Conservation (phyloP, 2,888 invertebrate species). For the Melipona bicolor region DNA sequence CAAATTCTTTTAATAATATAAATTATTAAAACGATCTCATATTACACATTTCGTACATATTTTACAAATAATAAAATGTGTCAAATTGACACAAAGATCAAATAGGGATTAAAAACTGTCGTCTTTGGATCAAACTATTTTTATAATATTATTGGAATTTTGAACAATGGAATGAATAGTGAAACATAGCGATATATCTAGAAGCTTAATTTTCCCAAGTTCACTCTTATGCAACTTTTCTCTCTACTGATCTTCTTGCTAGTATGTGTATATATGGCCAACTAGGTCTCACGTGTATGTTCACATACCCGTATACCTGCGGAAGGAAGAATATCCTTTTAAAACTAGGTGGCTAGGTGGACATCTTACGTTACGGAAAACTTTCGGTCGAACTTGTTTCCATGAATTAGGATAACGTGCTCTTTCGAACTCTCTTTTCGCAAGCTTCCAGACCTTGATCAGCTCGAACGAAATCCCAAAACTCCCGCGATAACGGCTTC, state of each 20-base stretch:
- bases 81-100: too few species aligned
- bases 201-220: background rate
- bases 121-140: too few species aligned
- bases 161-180: too few species aligned
- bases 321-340: constrained; percentile 4
- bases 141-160: too few species aligned
- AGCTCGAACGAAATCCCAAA: background rate
- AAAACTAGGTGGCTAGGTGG: background rate
- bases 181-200: background rate
- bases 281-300: background rate
- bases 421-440: background rate
- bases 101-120: too few species aligned
- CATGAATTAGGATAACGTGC: constrained; percentile 16
- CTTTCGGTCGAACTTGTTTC: background rate
- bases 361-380: constrained; percentile 5
- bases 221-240: background rate
- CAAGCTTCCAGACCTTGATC: background rate
- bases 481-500: background rate
- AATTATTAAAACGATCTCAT: too few species aligned
- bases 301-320: background rate
- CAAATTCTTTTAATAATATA: too few species aligned
- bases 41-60: too few species aligned
- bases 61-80: too few species aligned
- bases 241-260: background rate
- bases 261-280: background rate